Base-by-base conservation (phyloP, 2,888 invertebrate species). In the Agrotis ipsilon region DNA sequence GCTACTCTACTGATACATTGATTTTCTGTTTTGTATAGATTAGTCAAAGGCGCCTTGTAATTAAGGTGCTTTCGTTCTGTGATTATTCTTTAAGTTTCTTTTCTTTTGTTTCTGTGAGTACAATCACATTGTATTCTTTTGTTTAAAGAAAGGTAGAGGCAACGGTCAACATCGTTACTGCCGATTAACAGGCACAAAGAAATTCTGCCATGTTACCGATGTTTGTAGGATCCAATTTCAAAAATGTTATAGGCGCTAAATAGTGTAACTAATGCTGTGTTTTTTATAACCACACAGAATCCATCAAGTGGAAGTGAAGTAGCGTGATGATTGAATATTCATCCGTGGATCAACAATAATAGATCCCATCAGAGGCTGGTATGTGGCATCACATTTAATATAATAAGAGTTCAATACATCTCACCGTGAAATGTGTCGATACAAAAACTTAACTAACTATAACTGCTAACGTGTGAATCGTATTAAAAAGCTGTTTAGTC, bases 401-500 rank as follows among this genome's bases (percentile, higher is more conserved):
- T 94, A 96, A 95, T 95, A 95, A 94, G 94, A 94, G 89, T 94
- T 94, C 92, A 94, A 96, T 95, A 94, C 94, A 91, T 93, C 94
- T 93, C 90, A 94, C 96, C 96, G 96, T 96, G 96, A 96, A 96
- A 96, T 95, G 95, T 94, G 91, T 92, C 92, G 94, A 92, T 92
- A 95, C 90, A 96, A 96, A 96, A 96, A 96, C 95, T 95, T 94
- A 94, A 94, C 95, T 94, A 94, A 94, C 94, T 95, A 96, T 96
- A 96, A 94, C 94, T 90, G 94, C 93, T 93, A 94, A 96, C 96
- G 96, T 96, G 96, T 96, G 96, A 96, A 96, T 95, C 95, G 95
- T 96, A 96, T 96, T 95, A 96, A 96, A 96, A 96, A 95, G 91
- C 87, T 96, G 96, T 96, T 94, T 91, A 96, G 96, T 96, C 96